Evolutionary conservation across 2,797 vertebrate genomes (phyloP), one percentile per base, ranked within the genome.

Genomic region (Falco columbarius): DNA sequence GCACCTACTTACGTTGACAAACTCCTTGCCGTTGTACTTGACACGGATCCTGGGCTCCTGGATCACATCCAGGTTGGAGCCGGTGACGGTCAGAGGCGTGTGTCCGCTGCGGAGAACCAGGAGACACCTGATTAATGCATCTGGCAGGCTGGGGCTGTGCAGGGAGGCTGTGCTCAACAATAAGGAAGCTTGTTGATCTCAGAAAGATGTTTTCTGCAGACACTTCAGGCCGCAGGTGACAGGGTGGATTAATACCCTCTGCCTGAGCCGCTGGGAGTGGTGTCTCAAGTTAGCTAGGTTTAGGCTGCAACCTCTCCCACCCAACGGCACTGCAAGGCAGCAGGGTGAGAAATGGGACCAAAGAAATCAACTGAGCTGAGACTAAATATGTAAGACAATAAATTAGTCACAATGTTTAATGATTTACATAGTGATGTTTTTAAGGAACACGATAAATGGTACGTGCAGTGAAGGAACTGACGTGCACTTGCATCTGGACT

Each of bases 21-120:
- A 99, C 97, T 99, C 99, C n/a, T 98, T 98, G 91, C 99, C 99
- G 0, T 98, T 99, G 80, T 99, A 98, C 97, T 99, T 99, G 97
- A 99, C 98, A 7, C 99, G 98, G 94, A 99, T 99, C 97, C 99
- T 98, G 1, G 99, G 99, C 97, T 99, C 99, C 96, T 99, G 99
- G 91, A 99, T 98, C 97, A 99, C 98, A n/a, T 99, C 99, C 98
- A 99, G 98, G 89, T 99, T 99, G 97, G 99, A 99, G 92, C 99
- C 99, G 0, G 98, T 99, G 98, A 99, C 93, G 27, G 98, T 99
- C 97, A 99, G 97, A 20, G 99, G 99, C 0, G 99, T 99, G 98
- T 99, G 98, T 9, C 99, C 99, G 2, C 99, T 99, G 97, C 46
- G 55, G 94, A 92, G 42, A 90, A 96, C 14, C 34, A 44, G 92